A percentile compares a stretch with the other conserved stretches of the same genome.
phyloP scores from a whole-genome alignment of 2,113 vertebrate genomes.

The Campylomormyrus numenius region DNA sequence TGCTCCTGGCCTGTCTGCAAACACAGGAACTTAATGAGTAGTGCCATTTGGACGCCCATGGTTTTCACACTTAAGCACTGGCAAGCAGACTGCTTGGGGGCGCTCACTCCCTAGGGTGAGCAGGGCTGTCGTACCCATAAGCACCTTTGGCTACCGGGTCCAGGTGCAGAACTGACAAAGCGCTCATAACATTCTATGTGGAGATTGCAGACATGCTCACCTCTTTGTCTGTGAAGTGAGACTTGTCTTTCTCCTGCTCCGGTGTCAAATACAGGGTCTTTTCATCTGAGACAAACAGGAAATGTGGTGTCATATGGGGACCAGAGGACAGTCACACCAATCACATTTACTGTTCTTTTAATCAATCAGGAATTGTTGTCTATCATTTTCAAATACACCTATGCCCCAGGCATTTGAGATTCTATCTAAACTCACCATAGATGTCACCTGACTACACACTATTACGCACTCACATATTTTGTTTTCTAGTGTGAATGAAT shows the following conservation, averaged over 20 bases:
- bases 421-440: not conserved
- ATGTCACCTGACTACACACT: no score
- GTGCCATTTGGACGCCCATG: not conserved
- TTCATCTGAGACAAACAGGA: conserved; percentile 68
- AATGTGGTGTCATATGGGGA: not conserved
- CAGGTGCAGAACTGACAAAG: not conserved
- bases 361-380: not conserved
- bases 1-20: conserved; percentile 93
- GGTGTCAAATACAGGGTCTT: conserved; percentile 96
- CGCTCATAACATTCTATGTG: not conserved
- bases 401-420: not conserved
- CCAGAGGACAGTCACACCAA: not conserved
- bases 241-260: conserved; percentile 99
- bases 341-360: not conserved
- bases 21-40: not conserved
- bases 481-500: no score
- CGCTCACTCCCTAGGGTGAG: not conserved
- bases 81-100: not conserved
- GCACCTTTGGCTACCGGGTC: not conserved
- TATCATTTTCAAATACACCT: not conserved
- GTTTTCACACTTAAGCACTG: not conserved
- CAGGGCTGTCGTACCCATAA: not conserved
- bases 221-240: conserved; percentile 99
- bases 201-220: conserved; percentile 48
- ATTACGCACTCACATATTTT: no score